Evolutionary conservation across 2,888 invertebrate genomes (phyloP).

Genomic region (Acleris holmiana): DNA sequence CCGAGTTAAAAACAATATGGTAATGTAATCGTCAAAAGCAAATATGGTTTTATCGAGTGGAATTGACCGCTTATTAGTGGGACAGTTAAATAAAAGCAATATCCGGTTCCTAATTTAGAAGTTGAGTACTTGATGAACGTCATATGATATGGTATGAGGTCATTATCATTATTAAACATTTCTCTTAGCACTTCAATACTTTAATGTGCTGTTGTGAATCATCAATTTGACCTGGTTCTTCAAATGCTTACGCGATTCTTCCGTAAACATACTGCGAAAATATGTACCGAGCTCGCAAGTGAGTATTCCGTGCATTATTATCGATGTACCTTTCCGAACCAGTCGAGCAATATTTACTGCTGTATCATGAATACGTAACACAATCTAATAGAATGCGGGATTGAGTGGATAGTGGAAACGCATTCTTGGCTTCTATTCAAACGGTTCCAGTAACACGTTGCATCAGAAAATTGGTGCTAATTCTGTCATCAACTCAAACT

Average conservation of each 20-base stretch:
- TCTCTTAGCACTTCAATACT: constrained; percentile 5
- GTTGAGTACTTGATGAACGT: constrained; percentile 18
- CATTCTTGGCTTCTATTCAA: constrained; percentile 53
- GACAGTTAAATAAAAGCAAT: not conserved
- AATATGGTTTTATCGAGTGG: too few species aligned
- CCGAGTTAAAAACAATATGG: too few species aligned
- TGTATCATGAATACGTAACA: not conserved
- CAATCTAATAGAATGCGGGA: constrained; percentile 20
- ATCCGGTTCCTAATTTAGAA: constrained; percentile 1
- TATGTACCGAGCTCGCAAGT: constrained; percentile 3
- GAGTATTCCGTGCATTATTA: not conserved
- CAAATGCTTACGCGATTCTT: constrained; percentile 43
- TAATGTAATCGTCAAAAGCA: too few species aligned
- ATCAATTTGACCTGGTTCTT: constrained; percentile 41
- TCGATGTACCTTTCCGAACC: not conserved
- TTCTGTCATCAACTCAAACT: constrained; percentile 45
- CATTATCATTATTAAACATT: constrained; percentile 16
- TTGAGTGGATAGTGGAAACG: constrained; percentile 43
- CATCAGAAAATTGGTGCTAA: constrained; percentile 43
- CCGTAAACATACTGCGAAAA: constrained; percentile 12
- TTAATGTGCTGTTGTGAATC: constrained; percentile 40
- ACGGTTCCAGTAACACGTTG: constrained; percentile 42
- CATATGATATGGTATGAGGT: constrained; percentile 16
- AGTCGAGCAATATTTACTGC: not conserved
- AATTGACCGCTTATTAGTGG: too few species aligned